phyloP scores from a whole-genome alignment of 2,888 invertebrate genomes.

The Sussaba pulchella region DNA sequence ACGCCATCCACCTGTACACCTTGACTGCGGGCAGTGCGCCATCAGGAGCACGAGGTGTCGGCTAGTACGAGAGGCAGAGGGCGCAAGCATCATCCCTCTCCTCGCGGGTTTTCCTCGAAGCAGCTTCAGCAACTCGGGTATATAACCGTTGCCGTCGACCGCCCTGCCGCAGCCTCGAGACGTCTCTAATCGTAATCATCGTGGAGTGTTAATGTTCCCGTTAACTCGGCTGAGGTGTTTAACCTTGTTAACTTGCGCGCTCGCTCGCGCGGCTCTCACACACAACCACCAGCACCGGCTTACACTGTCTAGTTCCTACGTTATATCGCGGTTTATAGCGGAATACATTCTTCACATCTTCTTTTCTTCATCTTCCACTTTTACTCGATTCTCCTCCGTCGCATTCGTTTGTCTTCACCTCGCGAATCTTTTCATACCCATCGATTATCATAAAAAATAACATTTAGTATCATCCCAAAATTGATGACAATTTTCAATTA shows the following conservation, averaged over 20 bases:
- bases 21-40: constrained; percentile 19
- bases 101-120: constrained; percentile 65
- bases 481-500: too few species aligned
- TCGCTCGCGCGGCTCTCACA: constrained; percentile 73
- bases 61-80: constrained; percentile 8
- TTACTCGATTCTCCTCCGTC: constrained; percentile 36
- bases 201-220: constrained; percentile 84
- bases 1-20: constrained; percentile 28
- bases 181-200: constrained; percentile 84
- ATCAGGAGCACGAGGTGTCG: constrained; percentile 31
- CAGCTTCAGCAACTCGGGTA: constrained; percentile 58
- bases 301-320: constrained; percentile 32
- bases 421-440: too few species aligned
- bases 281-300: constrained; percentile 54
- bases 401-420: constrained; percentile 48
- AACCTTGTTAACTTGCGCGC: constrained; percentile 83
- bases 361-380: constrained; percentile 34
- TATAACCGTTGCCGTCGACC: constrained; percentile 66
- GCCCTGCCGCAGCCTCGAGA: constrained; percentile 76
- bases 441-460: too few species aligned
- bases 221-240: constrained; percentile 84
- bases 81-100: constrained; percentile 63
- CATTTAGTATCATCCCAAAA: too few species aligned
- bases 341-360: constrained; percentile 43
- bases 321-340: constrained; percentile 11